A percentile compares a stretch with the other conserved stretches of the same genome.
phyloP scores from a whole-genome alignment of 2,113 vertebrate species.

The Rhinoderma darwinii region DNA sequence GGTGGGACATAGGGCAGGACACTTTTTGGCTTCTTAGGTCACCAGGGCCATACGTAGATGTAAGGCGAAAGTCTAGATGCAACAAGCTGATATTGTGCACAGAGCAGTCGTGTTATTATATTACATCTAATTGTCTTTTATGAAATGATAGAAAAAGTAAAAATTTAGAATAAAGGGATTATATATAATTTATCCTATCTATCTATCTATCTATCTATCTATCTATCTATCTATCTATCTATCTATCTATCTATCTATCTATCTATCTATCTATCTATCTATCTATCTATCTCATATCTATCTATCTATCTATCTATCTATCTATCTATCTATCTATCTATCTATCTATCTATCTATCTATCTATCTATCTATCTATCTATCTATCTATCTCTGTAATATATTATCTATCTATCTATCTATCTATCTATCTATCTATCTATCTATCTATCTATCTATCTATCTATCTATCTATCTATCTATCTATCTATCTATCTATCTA shows the following conservation, averaged over 20 bases:
- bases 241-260: constrained; percentile 14
- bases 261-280: constrained; percentile 6
- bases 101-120: background rate
- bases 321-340: constrained; percentile 6
- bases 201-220: constrained; percentile 19
- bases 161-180: background rate
- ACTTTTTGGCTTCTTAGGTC: background rate
- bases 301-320: constrained; percentile 2
- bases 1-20: background rate
- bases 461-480: constrained; percentile 2
- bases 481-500: background rate
- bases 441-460: constrained; percentile 19
- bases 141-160: background rate
- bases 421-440: constrained; percentile 48
- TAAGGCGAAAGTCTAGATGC: background rate
- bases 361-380: constrained; percentile 21
- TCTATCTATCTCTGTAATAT: background rate
- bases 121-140: too few species aligned
- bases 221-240: constrained; percentile 32
- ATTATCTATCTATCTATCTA: constrained; percentile 26
- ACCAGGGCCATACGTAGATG: background rate
- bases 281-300: constrained; percentile 9
- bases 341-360: constrained; percentile 16
- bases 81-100: background rate
- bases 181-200: background rate